Evolutionary conservation across 2,113 vertebrate genomes (phyloP).

Genomic region (Brachirus orientalis): DNA sequence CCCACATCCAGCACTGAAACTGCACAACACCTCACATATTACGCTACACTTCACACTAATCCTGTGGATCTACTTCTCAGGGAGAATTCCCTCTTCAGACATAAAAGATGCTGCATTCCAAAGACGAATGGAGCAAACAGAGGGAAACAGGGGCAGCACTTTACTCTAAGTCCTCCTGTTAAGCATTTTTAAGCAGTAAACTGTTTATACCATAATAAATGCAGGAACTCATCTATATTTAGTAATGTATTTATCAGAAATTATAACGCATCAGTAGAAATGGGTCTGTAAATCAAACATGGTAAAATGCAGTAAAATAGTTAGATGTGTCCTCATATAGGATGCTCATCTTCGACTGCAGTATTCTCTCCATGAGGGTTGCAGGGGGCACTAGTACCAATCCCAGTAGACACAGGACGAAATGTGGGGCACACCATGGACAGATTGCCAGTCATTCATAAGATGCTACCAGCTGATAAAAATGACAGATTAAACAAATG

Average conservation of each 20-base stretch:
- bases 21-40: constrained; percentile 39
- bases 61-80: constrained; percentile 57
- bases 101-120: constrained; percentile 44
- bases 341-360: too few relatives aligned
- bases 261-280: neutral
- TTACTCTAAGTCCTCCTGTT: neutral
- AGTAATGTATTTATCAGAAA: neutral
- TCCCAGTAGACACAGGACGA: too few relatives aligned
- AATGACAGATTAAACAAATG: too few relatives aligned
- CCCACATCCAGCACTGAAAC: constrained; percentile 26
- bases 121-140: constrained; percentile 14
- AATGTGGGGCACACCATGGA: too few relatives aligned
- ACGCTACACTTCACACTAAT: constrained; percentile 59
- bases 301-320: neutral
- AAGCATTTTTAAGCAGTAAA: constrained; percentile 1
- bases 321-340: neutral
- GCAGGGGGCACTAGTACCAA: too few relatives aligned
- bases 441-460: too few relatives aligned
- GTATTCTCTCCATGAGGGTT: too few relatives aligned
- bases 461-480: too few relatives aligned
- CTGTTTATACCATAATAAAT: neutral
- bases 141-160: constrained; percentile 1
- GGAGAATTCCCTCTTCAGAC: constrained; percentile 48
- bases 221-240: neutral
- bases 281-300: neutral